Percentiles rank a stretch among this genome's conserved stretches.
Conservation (phyloP, 1,140 invertebrate genomes). For the Sarcophaga bullata region DNA sequence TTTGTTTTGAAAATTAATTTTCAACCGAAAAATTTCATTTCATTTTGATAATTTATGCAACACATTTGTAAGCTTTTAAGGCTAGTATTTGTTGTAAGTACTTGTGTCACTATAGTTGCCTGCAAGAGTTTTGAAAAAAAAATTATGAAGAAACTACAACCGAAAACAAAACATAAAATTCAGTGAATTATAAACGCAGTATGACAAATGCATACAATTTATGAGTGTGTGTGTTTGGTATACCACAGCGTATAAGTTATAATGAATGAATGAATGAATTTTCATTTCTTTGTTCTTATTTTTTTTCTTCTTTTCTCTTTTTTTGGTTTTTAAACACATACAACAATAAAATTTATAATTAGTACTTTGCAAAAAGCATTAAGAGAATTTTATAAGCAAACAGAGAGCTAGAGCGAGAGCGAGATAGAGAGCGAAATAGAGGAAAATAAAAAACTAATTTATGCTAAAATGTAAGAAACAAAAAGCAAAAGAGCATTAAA, state of each 20-base stretch:
- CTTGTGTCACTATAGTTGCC: background rate
- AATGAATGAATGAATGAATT: conserved; percentile 15
- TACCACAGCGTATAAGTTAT: background rate
- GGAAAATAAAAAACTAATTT: too few relatives aligned
- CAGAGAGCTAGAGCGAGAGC: background rate
- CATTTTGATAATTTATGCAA: background rate
- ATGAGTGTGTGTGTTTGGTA: background rate
- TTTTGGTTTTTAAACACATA: background rate
- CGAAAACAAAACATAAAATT: background rate
- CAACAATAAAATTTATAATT: conserved; percentile 11
- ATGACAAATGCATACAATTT: background rate
- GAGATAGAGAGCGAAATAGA: too few relatives aligned
- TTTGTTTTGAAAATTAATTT: too few relatives aligned
- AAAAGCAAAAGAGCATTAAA: background rate
- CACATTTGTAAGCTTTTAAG: background rate
- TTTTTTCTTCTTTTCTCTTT: background rate
- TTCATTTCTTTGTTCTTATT: too few relatives aligned
- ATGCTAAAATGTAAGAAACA: too few relatives aligned
- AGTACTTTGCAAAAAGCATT: background rate
- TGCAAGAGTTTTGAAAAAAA: background rate
- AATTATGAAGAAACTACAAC: too few relatives aligned
- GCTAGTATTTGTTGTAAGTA: background rate
- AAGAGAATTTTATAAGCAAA: background rate
- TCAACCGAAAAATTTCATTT: background rate
- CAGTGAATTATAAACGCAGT: background rate